These are phyloP conservation scores for Chrysaora quinquecirrha DNA, from an alignment of 30 jellyfish, hydroid and myxozoan genomes.

Conservation along the genomic window DNA sequence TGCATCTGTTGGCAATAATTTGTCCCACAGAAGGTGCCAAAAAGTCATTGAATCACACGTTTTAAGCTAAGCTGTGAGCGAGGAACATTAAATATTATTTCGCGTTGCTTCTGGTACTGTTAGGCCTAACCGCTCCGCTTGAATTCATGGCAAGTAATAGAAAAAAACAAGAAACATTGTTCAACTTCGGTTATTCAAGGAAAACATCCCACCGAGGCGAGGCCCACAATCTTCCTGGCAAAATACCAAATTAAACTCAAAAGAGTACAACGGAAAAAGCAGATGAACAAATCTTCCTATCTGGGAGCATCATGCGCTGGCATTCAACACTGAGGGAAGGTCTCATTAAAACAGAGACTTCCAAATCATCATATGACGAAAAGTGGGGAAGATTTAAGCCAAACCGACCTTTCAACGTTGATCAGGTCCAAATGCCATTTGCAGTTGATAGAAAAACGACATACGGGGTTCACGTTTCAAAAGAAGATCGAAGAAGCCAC, in stretches of 20 bases:
- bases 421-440: conserved; percentile 67
- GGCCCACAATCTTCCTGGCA: not conserved
- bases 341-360: conserved; percentile 34
- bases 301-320: conserved; percentile 40
- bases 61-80: too few species aligned
- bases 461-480: conserved; percentile 8
- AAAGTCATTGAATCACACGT: too few species aligned
- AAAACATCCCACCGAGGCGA: conserved; percentile 7
- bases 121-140: too few species aligned
- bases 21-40: too few species aligned
- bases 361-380: conserved; percentile 26
- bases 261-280: conserved; percentile 49
- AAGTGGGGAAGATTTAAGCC: conserved; percentile 67
- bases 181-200: conserved; percentile 10
- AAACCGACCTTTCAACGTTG: conserved; percentile 38
- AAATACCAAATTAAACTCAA: conserved; percentile 3
- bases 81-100: too few species aligned
- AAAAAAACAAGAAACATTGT: not conserved
- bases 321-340: conserved; percentile 62
- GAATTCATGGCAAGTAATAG: not conserved
- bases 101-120: too few species aligned
- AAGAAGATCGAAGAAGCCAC: conserved; percentile 21
- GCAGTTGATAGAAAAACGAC: conserved; percentile 64
- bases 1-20: too few species aligned
- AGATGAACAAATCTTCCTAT: conserved; percentile 6